phyloP scores from a whole-genome alignment of 2,797 vertebrate genomes.

The Galago senegalensis region DNA sequence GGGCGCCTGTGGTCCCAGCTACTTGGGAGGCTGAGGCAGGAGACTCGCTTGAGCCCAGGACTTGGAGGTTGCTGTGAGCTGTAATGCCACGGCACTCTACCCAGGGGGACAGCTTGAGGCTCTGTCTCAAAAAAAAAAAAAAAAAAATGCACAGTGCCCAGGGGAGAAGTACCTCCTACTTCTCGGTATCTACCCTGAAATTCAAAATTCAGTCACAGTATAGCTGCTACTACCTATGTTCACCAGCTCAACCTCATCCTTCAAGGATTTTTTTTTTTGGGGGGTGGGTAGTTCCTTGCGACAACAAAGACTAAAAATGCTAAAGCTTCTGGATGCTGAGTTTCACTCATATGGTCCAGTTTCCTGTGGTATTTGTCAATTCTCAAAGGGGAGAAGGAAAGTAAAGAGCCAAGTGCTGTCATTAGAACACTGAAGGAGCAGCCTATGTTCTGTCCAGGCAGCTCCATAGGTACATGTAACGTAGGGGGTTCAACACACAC shows the following conservation, averaged over 20 bases:
- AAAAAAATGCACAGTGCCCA: not conserved
- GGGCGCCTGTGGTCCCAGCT: too few species aligned
- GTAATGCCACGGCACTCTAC: too few species aligned
- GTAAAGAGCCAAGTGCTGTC: not conserved
- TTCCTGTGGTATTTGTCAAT: not conserved
- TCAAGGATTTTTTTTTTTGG: not conserved
- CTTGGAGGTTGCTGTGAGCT: too few species aligned
- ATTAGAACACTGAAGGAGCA: too few species aligned
- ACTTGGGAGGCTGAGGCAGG: too few species aligned
- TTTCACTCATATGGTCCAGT: not conserved
- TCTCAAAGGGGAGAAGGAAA: not conserved
- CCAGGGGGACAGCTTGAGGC: too few species aligned
- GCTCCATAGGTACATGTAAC: accelerated
- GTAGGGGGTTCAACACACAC: accelerated
- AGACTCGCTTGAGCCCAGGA: too few species aligned
- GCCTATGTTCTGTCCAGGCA: accelerated
- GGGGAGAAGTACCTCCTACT: not conserved
- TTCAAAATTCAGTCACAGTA: conserved; percentile 35
- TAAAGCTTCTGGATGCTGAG: not conserved
- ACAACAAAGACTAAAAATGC: not conserved
- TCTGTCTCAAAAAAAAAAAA: too few species aligned
- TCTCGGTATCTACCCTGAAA: conserved; percentile 11
- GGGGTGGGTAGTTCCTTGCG: not conserved
- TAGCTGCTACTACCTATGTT: not conserved
- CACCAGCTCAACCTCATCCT: not conserved